Conservation (phyloP, 2,113 vertebrate genomes). For the Muntiacus reevesi region DNA sequence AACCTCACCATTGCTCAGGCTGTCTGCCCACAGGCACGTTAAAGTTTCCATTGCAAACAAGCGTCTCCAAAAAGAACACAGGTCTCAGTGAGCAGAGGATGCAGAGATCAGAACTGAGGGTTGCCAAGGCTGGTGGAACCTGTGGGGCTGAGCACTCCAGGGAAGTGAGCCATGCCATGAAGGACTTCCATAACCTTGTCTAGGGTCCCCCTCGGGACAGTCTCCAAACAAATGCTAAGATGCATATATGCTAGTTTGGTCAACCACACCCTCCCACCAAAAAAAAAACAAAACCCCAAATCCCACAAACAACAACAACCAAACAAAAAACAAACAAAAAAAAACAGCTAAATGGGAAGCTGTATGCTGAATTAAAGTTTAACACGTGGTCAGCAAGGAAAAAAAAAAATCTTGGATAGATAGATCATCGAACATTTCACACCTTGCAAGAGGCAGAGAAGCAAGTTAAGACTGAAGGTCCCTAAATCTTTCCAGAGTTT, state of each 20-base stretch:
- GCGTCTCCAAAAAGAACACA: background rate
- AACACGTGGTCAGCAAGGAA: background rate
- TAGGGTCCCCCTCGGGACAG: fast-evolving
- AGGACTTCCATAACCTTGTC: background rate
- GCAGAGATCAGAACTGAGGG: fast-evolving
- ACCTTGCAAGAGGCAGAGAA: background rate
- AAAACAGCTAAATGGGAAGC: fast-evolving
- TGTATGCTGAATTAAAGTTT: background rate
- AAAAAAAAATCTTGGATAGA: background rate
- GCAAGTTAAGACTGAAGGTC: background rate
- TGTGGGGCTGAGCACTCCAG: fast-evolving
- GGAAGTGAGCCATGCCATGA: background rate
- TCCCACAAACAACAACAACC: no score
- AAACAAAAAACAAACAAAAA: background rate
- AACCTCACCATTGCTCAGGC: background rate
- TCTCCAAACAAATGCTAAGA: background rate
- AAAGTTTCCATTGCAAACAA: background rate
- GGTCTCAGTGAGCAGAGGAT: background rate
- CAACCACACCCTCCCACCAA: background rate
- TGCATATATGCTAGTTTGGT: fast-evolving
- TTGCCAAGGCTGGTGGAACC: background rate
- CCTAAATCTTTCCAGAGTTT: background rate
- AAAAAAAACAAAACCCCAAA: background rate
- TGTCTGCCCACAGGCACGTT: background rate
- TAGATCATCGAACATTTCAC: background rate